Conservation (phyloP, 1,140 invertebrate species). For the Notospermus geniculatus region DNA sequence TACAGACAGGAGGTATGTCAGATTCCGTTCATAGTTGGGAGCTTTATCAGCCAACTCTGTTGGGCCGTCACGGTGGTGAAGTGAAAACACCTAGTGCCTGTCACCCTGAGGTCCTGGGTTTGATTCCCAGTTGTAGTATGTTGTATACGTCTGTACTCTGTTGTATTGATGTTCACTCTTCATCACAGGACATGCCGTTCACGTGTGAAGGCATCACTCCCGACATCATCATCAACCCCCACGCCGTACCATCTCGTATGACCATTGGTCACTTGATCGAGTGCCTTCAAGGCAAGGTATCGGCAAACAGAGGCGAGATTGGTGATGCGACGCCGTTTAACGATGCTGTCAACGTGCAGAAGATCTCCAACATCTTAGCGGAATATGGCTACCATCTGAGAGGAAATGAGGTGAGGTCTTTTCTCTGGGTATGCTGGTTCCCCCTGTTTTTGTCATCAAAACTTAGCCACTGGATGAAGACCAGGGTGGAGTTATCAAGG, state of each 20-base stretch:
- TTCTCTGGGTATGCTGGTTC: constrained; percentile 4
- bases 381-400: constrained; percentile 96
- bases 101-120: no score
- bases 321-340: constrained; percentile 99
- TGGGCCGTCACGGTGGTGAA: no score
- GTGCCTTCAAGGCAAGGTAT: constrained; percentile 93
- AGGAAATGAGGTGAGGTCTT: constrained; percentile 78
- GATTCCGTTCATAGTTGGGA: no score
- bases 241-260: constrained; percentile 99
- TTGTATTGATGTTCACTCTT: no score
- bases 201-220: constrained; percentile 96
- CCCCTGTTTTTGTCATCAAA: no score
- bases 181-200: constrained; percentile 98
- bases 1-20: constrained; percentile 79
- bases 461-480: no score
- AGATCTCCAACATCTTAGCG: constrained; percentile 93
- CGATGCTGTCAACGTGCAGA: constrained; percentile 98
- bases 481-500: no score
- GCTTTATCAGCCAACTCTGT: no score
- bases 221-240: constrained; percentile 99
- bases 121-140: no score
- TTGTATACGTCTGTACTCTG: no score
- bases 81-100: no score
- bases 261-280: constrained; percentile 99
- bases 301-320: constrained; percentile 88